A percentile compares a stretch with the other conserved stretches of the same genome.
Conservation (phyloP, 1,140 invertebrate species). For the Theocolax elegans region DNA sequence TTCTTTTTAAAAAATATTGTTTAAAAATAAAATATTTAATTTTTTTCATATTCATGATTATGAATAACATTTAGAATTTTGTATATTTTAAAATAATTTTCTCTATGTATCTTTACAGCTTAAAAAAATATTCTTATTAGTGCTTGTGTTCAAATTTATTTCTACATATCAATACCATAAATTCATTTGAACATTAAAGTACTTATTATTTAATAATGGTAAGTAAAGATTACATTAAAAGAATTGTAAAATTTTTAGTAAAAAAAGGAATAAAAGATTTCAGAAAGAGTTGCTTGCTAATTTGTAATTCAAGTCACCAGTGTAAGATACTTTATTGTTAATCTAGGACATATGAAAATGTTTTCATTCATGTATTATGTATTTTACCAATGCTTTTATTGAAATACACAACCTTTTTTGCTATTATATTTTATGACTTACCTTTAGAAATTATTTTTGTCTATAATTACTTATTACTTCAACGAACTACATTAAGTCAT, state of each 20-base stretch:
- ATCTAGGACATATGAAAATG: conserved; percentile 48
- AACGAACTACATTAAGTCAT: too few species aligned
- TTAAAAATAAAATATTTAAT: background rate
- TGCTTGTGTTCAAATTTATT: background rate
- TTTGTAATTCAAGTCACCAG: conserved; percentile 13
- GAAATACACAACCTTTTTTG: conserved; percentile 56
- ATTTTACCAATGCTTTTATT: conserved; percentile 55
- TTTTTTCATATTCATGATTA: conserved; percentile 14
- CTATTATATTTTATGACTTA: conserved; percentile 45
- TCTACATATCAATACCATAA: too few species aligned
- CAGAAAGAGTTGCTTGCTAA: background rate
- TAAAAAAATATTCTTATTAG: background rate
- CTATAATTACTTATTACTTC: too few species aligned
- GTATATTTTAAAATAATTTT: conserved; percentile 2
- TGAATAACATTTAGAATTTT: background rate
- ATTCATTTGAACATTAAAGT: too few species aligned
- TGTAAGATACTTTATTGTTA: conserved; percentile 42
- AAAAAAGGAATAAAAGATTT: background rate
- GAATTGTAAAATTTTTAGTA: conserved; percentile 7
- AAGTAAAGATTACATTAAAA: background rate
- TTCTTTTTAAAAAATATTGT: background rate
- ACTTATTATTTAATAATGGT: background rate
- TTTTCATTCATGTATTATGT: conserved; percentile 52
- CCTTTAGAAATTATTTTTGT: conserved; percentile 4
- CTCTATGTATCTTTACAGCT: background rate